A percentile compares a stretch with the other conserved stretches of the same genome.
phyloP scores from a whole-genome alignment of 1,140 invertebrate species.

The Drosophila melanogaster region Release_6_plus_ISO1_MT NT_037436.4:1185001-1185500 shows the following conservation, averaged over 20 bases:
- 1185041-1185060: slow-evolving; percentile 79
- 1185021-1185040: slow-evolving; percentile 76
- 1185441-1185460: background rate
- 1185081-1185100: slow-evolving; percentile 40
- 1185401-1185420: slow-evolving; percentile 14
- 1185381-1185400: slow-evolving; percentile 59
- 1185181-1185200: slow-evolving; percentile 27
- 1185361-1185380: slow-evolving; percentile 70
- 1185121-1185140: slow-evolving; percentile 64
- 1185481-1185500: background rate
- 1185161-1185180: slow-evolving; percentile 71
- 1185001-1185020: slow-evolving; percentile 13
- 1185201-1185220: slow-evolving; percentile 1
- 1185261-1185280: slow-evolving; percentile 45
- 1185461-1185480: background rate
- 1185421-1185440: slow-evolving; percentile 36
- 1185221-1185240: background rate
- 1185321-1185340: background rate
- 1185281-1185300: slow-evolving; percentile 65
- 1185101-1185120: slow-evolving; percentile 76
- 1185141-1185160: slow-evolving; percentile 68
- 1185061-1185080: slow-evolving; percentile 57
- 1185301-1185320: slow-evolving; percentile 67
- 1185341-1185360: slow-evolving; percentile 12
- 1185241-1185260: slow-evolving; percentile 7